Evolutionary conservation across 2,888 invertebrate genomes (phyloP).

Genomic region (Helobdella robusta): DNA sequence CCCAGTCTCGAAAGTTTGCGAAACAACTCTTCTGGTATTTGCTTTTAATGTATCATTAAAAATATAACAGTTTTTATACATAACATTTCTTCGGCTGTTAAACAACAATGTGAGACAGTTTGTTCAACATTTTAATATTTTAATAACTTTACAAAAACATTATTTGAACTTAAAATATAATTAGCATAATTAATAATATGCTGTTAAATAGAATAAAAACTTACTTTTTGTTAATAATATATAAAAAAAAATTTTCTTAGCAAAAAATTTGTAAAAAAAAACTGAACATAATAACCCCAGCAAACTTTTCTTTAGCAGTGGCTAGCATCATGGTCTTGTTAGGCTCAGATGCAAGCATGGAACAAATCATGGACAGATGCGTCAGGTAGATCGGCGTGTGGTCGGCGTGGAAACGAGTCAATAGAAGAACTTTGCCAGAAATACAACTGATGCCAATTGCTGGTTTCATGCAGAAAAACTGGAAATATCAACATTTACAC

Average conservation of each 20-base stretch:
- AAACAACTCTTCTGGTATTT: constrained; percentile 20
- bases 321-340: constrained; percentile 1
- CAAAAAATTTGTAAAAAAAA: too few relatives aligned
- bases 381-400: constrained; percentile 5
- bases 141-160: too few relatives aligned
- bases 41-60: too few relatives aligned
- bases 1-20: constrained; percentile 13
- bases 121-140: too few relatives aligned
- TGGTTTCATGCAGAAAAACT: neutral
- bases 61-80: too few relatives aligned
- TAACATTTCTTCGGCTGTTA: too few relatives aligned
- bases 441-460: neutral
- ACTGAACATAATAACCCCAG: neutral
- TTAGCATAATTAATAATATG: too few relatives aligned
- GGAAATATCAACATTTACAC: neutral
- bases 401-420: constrained; percentile 18
- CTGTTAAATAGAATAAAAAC: too few relatives aligned
- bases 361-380: neutral
- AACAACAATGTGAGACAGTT: too few relatives aligned
- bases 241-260: too few relatives aligned
- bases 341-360: neutral
- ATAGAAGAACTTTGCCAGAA: constrained; percentile 12
- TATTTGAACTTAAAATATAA: too few relatives aligned
- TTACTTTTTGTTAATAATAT: too few relatives aligned
- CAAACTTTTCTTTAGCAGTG: constrained; percentile 7